Evolutionary conservation across 2,113 vertebrate genomes (phyloP), one percentile per base, ranked within the genome.

Genomic region (Mesembrinibis cayennensis): DNA sequence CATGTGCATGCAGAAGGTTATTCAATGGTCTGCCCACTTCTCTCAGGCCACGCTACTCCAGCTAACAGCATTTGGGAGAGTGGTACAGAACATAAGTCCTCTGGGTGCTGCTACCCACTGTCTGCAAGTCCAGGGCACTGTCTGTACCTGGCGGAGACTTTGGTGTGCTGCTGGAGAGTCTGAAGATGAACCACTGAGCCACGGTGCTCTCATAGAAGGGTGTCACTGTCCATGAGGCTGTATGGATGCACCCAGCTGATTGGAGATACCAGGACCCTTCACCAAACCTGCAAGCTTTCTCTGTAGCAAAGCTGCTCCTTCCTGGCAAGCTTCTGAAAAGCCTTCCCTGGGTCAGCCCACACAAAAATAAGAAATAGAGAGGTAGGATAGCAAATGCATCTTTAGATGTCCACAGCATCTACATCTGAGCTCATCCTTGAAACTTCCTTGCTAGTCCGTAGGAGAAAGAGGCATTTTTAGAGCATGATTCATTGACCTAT

Each of bases 401-500:
- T 30, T 63, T 32, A 74, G 82, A 87, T 83, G 61, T 93, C 90
- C 78, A 59, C 44, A 23, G 42, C 34, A 27, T 65, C 77, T 53
- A 47, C 49, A 52, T 79, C 78, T 63, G 66, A 93, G 72, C 78
- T 83, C 82, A 79, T 63, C 66, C 61, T 82, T 79, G 61, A 90
- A 83, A 49, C 44, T 53, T 38, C 72, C 55, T 69, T 79, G 55
- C 61, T 87, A 30, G 38, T 73, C 71, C 38, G 72, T 30, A 78
- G 72, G 72, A 93, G 55, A 93, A 90, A 90, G 87, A 79, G 61
- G 78, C 87, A 70, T 73, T 93, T 95, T 90, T 93, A 82, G 87
- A 90, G 61, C 30, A 27, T 93, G 90, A 93, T 70, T 95, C 94
- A 95, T 53, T 95, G 91, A 93, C 94, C 90, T 90, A 30, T 90